A percentile compares a stretch with the other conserved stretches of the same genome.
Conservation (phyloP, 2,797 vertebrate species). For the Prunella strophiata region DNA sequence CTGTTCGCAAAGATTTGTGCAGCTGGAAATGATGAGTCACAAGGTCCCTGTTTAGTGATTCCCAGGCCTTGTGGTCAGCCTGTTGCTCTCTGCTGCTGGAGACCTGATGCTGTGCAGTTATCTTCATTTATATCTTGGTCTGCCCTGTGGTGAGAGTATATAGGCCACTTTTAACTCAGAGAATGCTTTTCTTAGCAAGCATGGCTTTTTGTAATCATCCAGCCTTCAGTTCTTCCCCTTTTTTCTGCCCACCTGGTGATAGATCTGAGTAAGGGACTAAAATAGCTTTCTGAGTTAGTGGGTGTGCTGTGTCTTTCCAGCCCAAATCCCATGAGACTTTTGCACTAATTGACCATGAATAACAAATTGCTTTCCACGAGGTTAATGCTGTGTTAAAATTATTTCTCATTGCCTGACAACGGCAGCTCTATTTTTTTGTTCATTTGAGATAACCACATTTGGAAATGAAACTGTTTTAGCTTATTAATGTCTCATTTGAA, state of each 20-base stretch:
- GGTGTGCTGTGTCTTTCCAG: not conserved
- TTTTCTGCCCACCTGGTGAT: not conserved
- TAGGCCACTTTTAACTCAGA: not conserved
- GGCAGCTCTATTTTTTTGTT: not conserved
- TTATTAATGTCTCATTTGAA: not conserved
- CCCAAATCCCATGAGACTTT: not conserved
- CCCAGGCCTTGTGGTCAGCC: not conserved
- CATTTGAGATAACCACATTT: not conserved
- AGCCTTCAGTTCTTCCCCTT: not conserved
- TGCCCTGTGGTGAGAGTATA: not conserved
- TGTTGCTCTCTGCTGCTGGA: not conserved
- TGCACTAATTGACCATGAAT: not conserved
- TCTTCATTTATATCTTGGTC: not conserved
- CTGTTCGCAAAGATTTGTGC: not conserved
- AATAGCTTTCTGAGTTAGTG: not conserved
- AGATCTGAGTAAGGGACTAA: not conserved
- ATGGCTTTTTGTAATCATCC: not conserved
- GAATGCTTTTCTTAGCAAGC: not conserved
- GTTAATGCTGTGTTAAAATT: not conserved
- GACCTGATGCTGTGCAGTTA: not conserved
- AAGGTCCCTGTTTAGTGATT: not conserved
- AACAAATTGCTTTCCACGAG: not conserved
- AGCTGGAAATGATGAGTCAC: constrained; percentile 23
- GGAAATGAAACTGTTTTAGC: not conserved
- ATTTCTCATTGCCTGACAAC: not conserved